Conservation (phyloP, 2,113 vertebrate species). For the Notarius lentiginosus region DNA sequence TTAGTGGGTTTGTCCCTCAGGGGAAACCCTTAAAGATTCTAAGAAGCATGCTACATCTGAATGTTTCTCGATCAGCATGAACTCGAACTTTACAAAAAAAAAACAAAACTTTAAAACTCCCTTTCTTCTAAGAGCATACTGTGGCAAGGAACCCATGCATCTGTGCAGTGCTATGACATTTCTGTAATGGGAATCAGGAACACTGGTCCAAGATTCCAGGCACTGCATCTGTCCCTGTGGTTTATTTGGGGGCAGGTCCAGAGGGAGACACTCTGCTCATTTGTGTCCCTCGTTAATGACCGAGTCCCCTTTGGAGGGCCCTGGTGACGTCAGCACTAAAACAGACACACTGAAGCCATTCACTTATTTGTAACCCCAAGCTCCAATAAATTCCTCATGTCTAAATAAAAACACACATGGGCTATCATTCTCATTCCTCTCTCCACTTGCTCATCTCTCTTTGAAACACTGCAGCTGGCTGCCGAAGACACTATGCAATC, state of each 20-base stretch:
- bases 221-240: constrained; percentile 20
- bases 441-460: neutral
- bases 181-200: neutral
- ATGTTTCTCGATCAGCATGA: neutral
- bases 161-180: neutral
- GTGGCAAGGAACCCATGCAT: neutral
- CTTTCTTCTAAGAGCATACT: neutral
- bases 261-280: constrained; percentile 4
- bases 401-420: constrained; percentile 66
- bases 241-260: neutral
- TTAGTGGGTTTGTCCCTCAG: neutral
- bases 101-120: neutral
- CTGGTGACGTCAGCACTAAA: constrained; percentile 43
- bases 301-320: constrained; percentile 51
- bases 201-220: constrained; percentile 12
- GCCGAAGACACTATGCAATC: neutral
- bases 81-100: neutral
- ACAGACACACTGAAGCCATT: constrained; percentile 66
- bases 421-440: constrained; percentile 24
- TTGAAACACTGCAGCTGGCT: constrained; percentile 15
- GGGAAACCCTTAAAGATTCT: neutral
- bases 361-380: constrained; percentile 64
- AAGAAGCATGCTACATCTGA: no score
- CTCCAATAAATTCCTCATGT: constrained; percentile 71
- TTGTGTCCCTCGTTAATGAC: constrained; percentile 47